Base-by-base conservation (phyloP, 2,888 invertebrate species). In the Diarsia brunnea region DNA sequence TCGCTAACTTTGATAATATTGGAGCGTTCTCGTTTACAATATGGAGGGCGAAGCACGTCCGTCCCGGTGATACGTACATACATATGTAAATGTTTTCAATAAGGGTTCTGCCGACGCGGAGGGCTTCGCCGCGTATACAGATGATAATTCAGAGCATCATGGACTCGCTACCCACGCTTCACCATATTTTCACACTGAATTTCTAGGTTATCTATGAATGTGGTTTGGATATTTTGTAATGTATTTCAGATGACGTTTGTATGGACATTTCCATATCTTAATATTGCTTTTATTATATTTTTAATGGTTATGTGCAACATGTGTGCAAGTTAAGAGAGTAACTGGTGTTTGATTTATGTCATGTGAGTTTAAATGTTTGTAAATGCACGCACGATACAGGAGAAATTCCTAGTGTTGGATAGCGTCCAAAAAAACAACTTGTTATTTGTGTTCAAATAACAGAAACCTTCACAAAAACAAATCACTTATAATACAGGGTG, bases 21-120 rank as follows among this genome's bases (percentile, higher is more conserved):
- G 89, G 79, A 81, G 77, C 85, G 83, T 86, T 89, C 87, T 85
- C 88, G 86, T 87, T 89, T 89, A 91, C 93, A 93, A 93, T 93
- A 92, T 93, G 92, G 91, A 90, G 89, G 78, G 88, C 84, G 89
- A 88, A 77, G 82, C 83, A 86, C 87, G 88, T 87, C 79, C 85
- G 82, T 85, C 85, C 76, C 78, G 83, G 73, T 87, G 90, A 91
- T 92, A 91, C 89, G 87, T 81, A 91, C 94, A 94, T 94, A 93
- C 92, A 93, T 94, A 95, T 95, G 95, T 94, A 95, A 94, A 95
- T 95, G 92, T 94, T 95, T 94, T 94, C 95, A 95, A 95, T 95
- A 95, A 94, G 92, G 91, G 89, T 85, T 85, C 82, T 78, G 81
- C 77, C 82, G 85, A 73, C 84, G 79, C 60, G 79, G 85, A 84